Evolutionary conservation across 2,113 vertebrate genomes (phyloP), one percentile per base, ranked within the genome.

Genomic region (Channa argus): DNA sequence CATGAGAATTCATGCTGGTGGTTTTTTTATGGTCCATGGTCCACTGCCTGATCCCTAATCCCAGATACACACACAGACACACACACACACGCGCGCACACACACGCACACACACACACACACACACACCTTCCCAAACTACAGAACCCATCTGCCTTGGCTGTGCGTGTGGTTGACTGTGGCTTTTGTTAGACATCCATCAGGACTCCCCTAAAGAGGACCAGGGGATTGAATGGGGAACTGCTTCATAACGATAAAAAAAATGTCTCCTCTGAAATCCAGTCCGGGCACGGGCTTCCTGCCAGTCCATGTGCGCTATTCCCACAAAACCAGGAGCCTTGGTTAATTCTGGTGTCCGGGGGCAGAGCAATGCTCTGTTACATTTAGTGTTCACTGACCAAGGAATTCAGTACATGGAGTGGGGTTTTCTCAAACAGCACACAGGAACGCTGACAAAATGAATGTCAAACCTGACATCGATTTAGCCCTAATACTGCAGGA

Each of bases 211-310:
- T 68, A 14, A 58, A 71, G 61, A 71, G 58, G 71, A 51, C 58
- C 53, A 36, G 39, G 67, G 53, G 46, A 44, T 47, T 73, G 79
- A 80, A 49, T 49, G 45, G 73, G 69, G 63, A 50, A 9, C 50
- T 65, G 79, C 54, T 72, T 71, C 70, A 63, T 90, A 86, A 86
- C 76, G 83, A 87, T 78, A 66, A 88, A 84, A 84, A 84, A 89
- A 24, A 24, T 82, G 78, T 74, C 67, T 81, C 56, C 49, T 58
- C 50, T 82, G 74, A 70, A 85, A 85, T 73, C 71, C 79, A 82
- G 80, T 84, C 63, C 7, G 5, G 49, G 24, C 59, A 8, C 33
- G 0, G 86, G 83, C 84, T 61, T 74, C 36, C 53, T 50, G 86
- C 88, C 88, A 87, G 61, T 53, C 67, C 56, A 75, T 62, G 67